A percentile compares a stretch with the other conserved stretches of the same genome.
Evolutionary conservation across 2,797 vertebrate genomes (phyloP).

Genomic region (Smutsia gigantea): DNA sequence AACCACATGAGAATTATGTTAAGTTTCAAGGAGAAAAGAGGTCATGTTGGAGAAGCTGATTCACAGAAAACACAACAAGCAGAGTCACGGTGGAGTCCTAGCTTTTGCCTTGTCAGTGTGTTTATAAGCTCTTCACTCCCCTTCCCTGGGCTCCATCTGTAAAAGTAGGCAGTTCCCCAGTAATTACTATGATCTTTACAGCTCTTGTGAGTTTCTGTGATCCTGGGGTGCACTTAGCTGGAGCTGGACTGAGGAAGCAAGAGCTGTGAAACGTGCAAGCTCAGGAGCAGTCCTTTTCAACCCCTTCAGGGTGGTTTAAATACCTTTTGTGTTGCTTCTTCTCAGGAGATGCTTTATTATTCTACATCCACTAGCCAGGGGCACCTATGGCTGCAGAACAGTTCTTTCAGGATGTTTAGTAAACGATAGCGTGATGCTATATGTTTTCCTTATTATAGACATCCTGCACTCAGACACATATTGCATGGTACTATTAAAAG

Average conservation of each 20-base stretch:
- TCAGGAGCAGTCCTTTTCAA: background rate
- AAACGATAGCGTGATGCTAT: background rate
- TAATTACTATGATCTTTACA: background rate
- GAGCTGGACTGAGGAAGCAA: background rate
- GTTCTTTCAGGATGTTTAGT: slow-evolving; percentile 19
- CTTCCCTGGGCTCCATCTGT: background rate
- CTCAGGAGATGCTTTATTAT: background rate
- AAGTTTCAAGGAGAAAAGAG: background rate
- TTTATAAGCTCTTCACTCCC: background rate
- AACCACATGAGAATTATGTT: background rate
- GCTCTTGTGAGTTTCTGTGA: background rate
- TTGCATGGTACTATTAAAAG: slow-evolving; percentile 5
- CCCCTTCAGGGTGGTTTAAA: background rate
- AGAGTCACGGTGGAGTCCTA: background rate
- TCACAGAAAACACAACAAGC: background rate
- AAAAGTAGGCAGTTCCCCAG: rapidly evolving
- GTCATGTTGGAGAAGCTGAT: background rate
- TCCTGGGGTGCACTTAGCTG: background rate
- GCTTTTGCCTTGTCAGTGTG: rapidly evolving
- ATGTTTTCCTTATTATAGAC: slow-evolving; percentile 45
- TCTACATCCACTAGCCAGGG: background rate
- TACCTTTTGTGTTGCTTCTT: background rate
- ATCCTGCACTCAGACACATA: background rate
- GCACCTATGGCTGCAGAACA: background rate
- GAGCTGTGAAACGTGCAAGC: background rate